Evolutionary conservation across 2,113 vertebrate species (phyloP).

Genomic region (Elaphurus davidianus): DNA sequence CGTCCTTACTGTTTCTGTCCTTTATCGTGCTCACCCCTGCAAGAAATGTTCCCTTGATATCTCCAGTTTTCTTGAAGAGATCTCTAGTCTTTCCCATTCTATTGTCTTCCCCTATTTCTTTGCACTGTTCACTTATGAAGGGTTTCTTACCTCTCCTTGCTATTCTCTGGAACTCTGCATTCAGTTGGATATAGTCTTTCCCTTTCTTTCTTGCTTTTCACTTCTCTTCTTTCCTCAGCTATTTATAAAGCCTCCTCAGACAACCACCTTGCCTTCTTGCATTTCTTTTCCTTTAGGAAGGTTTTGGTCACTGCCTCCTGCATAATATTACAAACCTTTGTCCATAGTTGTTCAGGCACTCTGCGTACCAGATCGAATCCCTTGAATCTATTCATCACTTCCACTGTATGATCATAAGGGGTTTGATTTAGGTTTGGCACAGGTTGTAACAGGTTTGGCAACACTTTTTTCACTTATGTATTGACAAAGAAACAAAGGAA

Average conservation of each 20-base stretch:
- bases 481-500: background rate
- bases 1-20: background rate
- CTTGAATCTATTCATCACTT: background rate
- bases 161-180: background rate
- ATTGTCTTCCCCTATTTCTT: background rate
- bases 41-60: background rate
- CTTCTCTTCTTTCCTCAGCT: background rate
- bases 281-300: background rate
- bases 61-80: background rate
- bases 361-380: background rate
- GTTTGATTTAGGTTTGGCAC: background rate
- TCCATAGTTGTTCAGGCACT: background rate
- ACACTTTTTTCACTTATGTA: background rate
- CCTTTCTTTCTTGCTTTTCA: background rate
- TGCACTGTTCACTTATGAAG: background rate
- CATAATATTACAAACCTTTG: background rate
- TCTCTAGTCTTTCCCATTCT: background rate
- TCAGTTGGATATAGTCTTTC: background rate
- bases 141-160: background rate
- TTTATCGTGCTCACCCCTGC: background rate
- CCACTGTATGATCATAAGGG: background rate
- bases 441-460: background rate
- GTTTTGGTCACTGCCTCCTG: background rate
- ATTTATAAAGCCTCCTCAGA: background rate
- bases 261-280: background rate